These are phyloP conservation scores for Stomatorhinus ivindoensis DNA, from an alignment of 2,113 vertebrate genomes.

Conservation along the genomic window DNA sequence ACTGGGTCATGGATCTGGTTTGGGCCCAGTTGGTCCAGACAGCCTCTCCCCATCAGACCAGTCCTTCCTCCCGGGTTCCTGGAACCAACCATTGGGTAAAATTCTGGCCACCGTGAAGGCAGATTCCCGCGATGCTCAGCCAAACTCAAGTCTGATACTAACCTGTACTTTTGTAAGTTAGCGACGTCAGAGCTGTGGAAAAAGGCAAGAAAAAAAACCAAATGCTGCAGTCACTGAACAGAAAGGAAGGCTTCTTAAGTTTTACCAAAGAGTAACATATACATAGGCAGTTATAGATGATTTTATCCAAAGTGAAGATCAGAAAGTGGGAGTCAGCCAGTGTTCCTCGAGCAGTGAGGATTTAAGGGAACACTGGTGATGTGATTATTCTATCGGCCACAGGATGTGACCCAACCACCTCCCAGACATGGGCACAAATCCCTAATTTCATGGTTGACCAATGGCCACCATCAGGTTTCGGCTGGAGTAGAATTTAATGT, in stretches of 20 bases:
- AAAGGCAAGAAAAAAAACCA: background rate
- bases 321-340: background rate
- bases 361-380: background rate
- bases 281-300: background rate
- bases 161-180: constrained; percentile 46
- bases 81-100: background rate
- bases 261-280: background rate
- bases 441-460: background rate
- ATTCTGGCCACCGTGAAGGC: background rate
- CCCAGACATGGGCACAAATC: background rate
- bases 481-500: background rate
- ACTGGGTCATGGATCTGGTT: constrained; percentile 71
- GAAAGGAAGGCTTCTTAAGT: background rate
- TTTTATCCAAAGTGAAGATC: background rate
- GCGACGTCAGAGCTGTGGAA: constrained; percentile 40
- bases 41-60: constrained; percentile 71
- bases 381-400: background rate
- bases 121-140: background rate
- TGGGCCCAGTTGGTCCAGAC: constrained; percentile 69
- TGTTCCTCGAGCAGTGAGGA: background rate
- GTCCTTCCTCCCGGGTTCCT: constrained; percentile 91
- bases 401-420: background rate
- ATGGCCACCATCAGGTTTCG: background rate
- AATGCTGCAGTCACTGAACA: background rate
- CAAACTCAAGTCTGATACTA: constrained; percentile 18